phyloP scores from a whole-genome alignment of 2,888 invertebrate species.

The Lacanobia oleracea region DNA sequence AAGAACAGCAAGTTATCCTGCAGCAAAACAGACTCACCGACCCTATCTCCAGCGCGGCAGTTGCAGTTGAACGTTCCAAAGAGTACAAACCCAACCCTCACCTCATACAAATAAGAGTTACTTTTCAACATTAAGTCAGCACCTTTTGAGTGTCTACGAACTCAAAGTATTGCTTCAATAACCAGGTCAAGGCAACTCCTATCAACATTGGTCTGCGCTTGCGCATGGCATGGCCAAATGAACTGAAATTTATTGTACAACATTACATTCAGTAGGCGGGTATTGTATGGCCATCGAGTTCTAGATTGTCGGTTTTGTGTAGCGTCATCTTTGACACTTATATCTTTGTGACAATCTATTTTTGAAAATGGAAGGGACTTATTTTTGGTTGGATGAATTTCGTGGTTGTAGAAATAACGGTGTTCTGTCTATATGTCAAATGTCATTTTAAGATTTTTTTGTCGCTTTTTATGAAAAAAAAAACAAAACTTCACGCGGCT shows the following conservation, averaged over 20 bases:
- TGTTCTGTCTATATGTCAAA: no score
- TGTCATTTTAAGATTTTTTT: no score
- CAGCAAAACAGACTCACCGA: no score
- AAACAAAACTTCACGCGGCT: no score
- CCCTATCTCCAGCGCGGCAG: no score
- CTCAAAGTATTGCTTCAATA: constrained; percentile 8
- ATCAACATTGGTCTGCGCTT: constrained; percentile 35
- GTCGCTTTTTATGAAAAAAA: no score
- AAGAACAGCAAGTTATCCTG: no score
- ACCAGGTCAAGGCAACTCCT: constrained; percentile 38
- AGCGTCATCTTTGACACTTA: not conserved
- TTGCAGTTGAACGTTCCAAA: no score
- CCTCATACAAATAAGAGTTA: not conserved
- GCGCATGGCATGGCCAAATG: constrained; percentile 31
- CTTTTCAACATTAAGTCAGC: constrained; percentile 22
- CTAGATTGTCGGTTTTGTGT: not conserved
- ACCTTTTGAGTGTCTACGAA: constrained; percentile 19
- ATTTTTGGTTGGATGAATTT: no score
- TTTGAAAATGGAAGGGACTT: not conserved
- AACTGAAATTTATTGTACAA: constrained; percentile 39
- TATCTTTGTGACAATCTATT: not conserved
- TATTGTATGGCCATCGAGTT: not conserved
- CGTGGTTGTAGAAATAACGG: no score
- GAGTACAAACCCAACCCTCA: no score
- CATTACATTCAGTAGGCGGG: not conserved